Conservation (phyloP, 1,140 invertebrate species). For the Sinonovacula constricta region DNA sequence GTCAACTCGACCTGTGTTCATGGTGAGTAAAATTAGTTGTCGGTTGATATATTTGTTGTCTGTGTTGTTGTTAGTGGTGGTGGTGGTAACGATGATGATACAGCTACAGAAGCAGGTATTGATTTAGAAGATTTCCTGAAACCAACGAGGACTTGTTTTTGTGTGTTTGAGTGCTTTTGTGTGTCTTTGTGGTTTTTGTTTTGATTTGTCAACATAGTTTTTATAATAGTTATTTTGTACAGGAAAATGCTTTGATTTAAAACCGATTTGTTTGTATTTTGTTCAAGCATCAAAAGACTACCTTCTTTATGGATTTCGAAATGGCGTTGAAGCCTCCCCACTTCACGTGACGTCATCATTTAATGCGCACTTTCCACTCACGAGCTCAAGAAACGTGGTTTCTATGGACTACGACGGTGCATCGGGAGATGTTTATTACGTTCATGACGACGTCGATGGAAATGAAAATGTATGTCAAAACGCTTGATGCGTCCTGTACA, state of each 20-base stretch:
- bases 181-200: not conserved
- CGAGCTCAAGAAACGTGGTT: constrained; percentile 83
- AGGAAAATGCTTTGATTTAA: not conserved
- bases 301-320: constrained; percentile 93
- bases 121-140: not conserved
- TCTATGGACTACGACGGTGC: constrained; percentile 95
- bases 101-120: not conserved
- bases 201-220: not conserved
- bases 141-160: not conserved
- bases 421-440: constrained; percentile 87
- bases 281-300: constrained; percentile 83
- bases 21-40: no score
- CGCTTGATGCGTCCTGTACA: no score
- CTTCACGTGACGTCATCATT: constrained; percentile 31
- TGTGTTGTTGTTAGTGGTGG: not conserved
- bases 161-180: not conserved
- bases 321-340: constrained; percentile 77
- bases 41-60: not conserved
- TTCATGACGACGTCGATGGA: constrained; percentile 60
- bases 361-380: constrained; percentile 3
- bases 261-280: constrained; percentile 6
- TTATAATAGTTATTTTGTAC: not conserved
- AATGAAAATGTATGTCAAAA: constrained; percentile 60
- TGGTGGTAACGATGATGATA: no score
- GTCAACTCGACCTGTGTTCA: constrained; percentile 85